Conservation (phyloP, 2,113 vertebrate genomes). For the Otus sunia region DNA sequence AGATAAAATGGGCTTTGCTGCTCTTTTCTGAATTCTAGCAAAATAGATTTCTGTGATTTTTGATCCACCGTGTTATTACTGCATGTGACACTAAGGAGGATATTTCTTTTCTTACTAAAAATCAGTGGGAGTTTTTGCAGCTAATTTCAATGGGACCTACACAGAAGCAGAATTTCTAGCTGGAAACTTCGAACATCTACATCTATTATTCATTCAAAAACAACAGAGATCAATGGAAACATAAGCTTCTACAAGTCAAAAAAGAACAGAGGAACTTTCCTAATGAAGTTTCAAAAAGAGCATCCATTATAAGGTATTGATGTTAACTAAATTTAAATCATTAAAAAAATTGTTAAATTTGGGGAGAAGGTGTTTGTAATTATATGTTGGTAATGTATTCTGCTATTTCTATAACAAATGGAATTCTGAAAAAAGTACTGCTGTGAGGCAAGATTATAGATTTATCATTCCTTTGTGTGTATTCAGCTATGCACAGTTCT, state of each 20-base stretch:
- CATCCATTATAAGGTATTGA: background rate
- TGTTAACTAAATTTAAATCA: background rate
- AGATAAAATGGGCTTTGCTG: background rate
- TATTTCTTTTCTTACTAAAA: background rate
- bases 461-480: background rate
- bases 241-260: background rate
- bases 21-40: background rate
- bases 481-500: background rate
- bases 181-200: background rate
- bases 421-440: background rate
- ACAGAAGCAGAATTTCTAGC: background rate
- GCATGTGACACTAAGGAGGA: background rate
- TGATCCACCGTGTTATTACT: background rate
- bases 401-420: background rate
- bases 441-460: background rate
- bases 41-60: background rate
- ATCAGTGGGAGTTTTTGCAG: background rate
- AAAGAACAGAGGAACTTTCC: background rate
- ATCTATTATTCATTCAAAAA: background rate
- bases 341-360: background rate
- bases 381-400: background rate
- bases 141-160: background rate
- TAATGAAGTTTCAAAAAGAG: background rate
- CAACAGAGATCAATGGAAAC: background rate
- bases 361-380: background rate